Evolutionary conservation across 2,113 vertebrate species (phyloP), one percentile per base, ranked within the genome.

Genomic region (Psilopogon haemacephalus): DNA sequence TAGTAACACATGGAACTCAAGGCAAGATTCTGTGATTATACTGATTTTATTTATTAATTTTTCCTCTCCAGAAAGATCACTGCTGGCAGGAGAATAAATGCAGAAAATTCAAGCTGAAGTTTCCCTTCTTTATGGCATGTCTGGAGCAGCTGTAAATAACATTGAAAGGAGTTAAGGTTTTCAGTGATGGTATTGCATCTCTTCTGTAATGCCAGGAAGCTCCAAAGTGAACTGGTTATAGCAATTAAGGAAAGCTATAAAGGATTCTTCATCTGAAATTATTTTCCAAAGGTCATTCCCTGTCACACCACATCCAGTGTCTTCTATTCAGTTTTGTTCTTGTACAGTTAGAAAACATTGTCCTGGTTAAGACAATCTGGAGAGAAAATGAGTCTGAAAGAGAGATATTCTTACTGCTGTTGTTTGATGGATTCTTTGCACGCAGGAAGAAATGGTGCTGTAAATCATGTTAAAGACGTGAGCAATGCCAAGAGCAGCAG

Each of bases 281-380:
- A 52, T 74, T 89, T 96, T 91, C 68, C 50, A 89, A 88, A 89
- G 75, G 69, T 95, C 94, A 44, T 91, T 92, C 40, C 58, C 79
- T 79, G 26, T 90, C 82, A 76, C 75, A 20, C 44, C 33, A n/a
- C 44, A 8, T 63, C 48, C 15, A 68, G 16, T 54, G 78, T 74
- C 84, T 89, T 70, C 91, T 42, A 52, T 92, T 92, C 42, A 6
- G 0, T 46, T 30, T 20, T 86, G 54, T 86, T 89, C 52, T 67
- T 60, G 3, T 56, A 2, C 23, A 54, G 54, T 85, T 93, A 64
- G 38, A 60, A 86, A 89, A 63, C 35, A 37, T 6, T 62, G 26
- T 69, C 30, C 46, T 70, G 23, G 15, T 60, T 62, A 65, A 74
- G 55, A 63, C 7, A 46, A 20, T 24, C 54, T 69, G 59, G 26